Conservation (phyloP, 2,888 invertebrate genomes). For the Nysson spinosus region DNA sequence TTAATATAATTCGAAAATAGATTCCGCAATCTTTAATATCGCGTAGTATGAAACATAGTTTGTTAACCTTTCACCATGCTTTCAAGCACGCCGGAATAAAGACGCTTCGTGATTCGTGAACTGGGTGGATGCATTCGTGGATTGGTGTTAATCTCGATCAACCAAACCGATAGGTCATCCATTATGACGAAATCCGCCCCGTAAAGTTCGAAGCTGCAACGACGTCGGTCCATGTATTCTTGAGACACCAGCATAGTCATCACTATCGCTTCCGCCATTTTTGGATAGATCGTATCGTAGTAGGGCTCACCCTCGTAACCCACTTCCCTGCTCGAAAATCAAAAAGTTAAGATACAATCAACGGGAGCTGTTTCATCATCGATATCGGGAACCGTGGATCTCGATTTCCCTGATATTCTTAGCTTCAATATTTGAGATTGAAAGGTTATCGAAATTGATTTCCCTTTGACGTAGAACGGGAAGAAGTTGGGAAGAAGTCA, state of each 20-base stretch:
- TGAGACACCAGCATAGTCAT: conserved; percentile 89
- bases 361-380: no score
- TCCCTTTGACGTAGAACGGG: no score
- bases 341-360: no score
- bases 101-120: conserved; percentile 88
- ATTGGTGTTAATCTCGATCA: conserved; percentile 95
- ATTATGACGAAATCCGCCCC: conserved; percentile 96
- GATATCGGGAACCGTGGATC: no score
- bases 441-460: no score
- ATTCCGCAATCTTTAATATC: no score
- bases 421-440: no score
- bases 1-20: no score
- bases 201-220: conserved; percentile 90
- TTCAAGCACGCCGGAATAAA: conserved; percentile 89
- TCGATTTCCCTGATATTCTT: no score
- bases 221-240: conserved; percentile 83
- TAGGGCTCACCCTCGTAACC: conserved; percentile 81
- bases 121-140: conserved; percentile 89
- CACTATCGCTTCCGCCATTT: conserved; percentile 89
- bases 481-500: neutral
- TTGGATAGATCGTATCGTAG: conserved; percentile 86
- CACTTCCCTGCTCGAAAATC: conserved; percentile 61
- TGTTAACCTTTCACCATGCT: conserved; percentile 90
- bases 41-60: no score
- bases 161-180: conserved; percentile 90